Evolutionary conservation across 2,113 vertebrate species (phyloP).

Genomic region (Eptesicus fuscus): DNA sequence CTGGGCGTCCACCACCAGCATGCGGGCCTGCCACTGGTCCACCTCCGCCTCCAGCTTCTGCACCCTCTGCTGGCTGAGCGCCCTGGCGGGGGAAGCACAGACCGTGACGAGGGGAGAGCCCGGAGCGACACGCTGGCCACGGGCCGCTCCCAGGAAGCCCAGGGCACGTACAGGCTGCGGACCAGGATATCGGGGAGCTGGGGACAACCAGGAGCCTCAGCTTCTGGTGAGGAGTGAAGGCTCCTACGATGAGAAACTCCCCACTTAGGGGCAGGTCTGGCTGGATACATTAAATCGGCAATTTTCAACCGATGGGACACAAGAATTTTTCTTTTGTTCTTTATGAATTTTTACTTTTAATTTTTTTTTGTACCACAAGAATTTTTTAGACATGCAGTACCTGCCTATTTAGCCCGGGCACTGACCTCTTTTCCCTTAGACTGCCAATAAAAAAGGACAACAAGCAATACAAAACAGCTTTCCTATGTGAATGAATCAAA

Average conservation of each 20-base stretch:
- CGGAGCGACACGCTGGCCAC: not conserved
- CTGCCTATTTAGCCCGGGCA: not conserved
- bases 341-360: too few species aligned
- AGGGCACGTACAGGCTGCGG: not conserved
- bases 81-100: conserved; percentile 52
- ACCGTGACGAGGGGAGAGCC: not conserved
- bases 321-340: not conserved
- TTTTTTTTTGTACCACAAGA: not conserved
- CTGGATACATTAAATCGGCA: not conserved
- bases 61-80: conserved; percentile 73
- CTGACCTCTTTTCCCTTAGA: not conserved
- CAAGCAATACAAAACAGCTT: not conserved
- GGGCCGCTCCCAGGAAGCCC: not conserved
- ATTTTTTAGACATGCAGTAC: not conserved
- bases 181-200: not conserved
- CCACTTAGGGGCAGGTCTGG: not conserved
- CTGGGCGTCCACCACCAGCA: conserved; percentile 69
- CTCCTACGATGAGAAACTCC: not conserved
- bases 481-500: not conserved
- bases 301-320: not conserved
- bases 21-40: conserved; percentile 75
- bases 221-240: not conserved
- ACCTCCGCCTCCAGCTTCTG: conserved; percentile 80
- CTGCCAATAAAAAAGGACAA: not conserved
- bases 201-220: not conserved